Conservation (phyloP, 2,113 vertebrate genomes). For the Gracilinanus agilis region DNA sequence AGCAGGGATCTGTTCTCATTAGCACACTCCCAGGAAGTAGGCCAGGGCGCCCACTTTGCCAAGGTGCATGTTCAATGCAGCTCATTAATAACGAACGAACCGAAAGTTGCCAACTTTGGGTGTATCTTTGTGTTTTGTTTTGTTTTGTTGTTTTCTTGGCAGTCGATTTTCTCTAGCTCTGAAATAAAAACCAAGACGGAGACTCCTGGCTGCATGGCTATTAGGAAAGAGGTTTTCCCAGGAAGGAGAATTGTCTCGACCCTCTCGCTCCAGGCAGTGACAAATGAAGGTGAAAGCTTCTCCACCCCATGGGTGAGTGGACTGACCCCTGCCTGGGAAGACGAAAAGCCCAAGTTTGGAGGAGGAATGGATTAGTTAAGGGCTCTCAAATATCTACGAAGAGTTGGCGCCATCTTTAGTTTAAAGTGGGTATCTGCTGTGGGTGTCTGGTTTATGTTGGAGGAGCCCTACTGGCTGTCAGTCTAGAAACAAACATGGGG, state of each 20-base stretch:
- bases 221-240: background rate
- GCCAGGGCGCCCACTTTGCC: background rate
- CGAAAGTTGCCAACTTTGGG: background rate
- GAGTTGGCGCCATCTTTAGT: conserved; percentile 76
- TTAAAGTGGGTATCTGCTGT: conserved; percentile 19
- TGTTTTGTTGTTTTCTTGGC: background rate
- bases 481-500: background rate
- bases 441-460: background rate
- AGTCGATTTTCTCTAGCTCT: background rate
- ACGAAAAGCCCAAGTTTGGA: conserved; percentile 84
- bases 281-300: conserved; percentile 79
- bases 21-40: conserved; percentile 1
- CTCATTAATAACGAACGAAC: conserved; percentile 13
- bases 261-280: background rate
- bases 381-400: conserved; percentile 62
- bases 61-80: background rate
- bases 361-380: conserved; percentile 77
- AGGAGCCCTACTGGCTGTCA: background rate
- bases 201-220: background rate
- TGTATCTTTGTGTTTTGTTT: background rate
- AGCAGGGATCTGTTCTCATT: background rate
- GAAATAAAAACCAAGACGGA: background rate
- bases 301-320: conserved; percentile 76
- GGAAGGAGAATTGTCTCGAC: background rate
- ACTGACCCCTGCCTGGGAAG: conserved; percentile 83